Percentiles rank a stretch among this genome's conserved stretches.
Conservation (phyloP, 1,140 invertebrate genomes). For the Ceratosolen solmsi region DNA sequence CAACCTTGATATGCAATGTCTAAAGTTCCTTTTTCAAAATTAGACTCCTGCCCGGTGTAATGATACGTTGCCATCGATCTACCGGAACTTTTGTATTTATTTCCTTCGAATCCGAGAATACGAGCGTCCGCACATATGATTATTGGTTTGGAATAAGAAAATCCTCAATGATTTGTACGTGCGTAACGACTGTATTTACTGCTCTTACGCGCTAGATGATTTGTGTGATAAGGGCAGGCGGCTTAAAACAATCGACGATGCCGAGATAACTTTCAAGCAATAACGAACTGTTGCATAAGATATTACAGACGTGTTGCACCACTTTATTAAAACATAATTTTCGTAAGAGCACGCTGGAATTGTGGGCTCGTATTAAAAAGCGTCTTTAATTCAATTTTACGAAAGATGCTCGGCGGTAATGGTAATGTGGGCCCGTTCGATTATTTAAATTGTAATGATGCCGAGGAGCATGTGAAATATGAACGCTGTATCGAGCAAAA, state of each 20-base stretch:
- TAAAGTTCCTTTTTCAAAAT: conserved; percentile 37
- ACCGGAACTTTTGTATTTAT: conserved; percentile 29
- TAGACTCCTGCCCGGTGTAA: conserved; percentile 13
- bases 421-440: too few relatives aligned
- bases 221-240: background rate
- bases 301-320: too few relatives aligned
- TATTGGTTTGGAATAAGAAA: conserved; percentile 21
- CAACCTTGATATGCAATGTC: conserved; percentile 31
- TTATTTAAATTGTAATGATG: too few relatives aligned
- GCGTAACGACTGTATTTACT: conserved; percentile 37
- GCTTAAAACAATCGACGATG: conserved; percentile 11
- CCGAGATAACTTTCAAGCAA: background rate
- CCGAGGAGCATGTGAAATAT: too few relatives aligned
- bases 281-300: background rate
- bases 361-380: too few relatives aligned
- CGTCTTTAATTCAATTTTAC: too few relatives aligned
- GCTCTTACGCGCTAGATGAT: background rate
- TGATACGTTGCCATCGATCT: conserved; percentile 32
- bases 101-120: conserved; percentile 15
- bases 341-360: too few relatives aligned
- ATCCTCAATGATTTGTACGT: conserved; percentile 8
- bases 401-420: too few relatives aligned
- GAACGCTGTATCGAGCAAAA: too few relatives aligned
- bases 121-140: conserved; percentile 11
- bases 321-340: too few relatives aligned